Evolutionary conservation across 1,140 invertebrate species (phyloP).

Genomic region (Coptotermes formosanus): DNA sequence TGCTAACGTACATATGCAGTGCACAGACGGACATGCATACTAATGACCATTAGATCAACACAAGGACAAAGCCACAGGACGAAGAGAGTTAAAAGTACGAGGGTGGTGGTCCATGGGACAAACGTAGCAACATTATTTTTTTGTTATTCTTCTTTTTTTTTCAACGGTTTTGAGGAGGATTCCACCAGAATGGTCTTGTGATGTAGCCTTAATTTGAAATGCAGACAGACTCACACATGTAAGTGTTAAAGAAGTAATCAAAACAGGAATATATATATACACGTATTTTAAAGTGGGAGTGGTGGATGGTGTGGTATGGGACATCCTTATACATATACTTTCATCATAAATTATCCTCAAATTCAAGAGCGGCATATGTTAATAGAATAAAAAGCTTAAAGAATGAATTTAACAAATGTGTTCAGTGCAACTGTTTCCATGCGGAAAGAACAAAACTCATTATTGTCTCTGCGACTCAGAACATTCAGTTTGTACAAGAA

Average conservation of each 20-base stretch:
- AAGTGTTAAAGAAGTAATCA: constrained; percentile 16
- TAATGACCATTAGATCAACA: constrained; percentile 16
- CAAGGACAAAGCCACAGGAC: background rate
- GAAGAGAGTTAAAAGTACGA: background rate
- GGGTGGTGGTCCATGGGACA: background rate
- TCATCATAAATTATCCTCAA: background rate
- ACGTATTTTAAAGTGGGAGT: background rate
- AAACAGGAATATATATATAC: background rate
- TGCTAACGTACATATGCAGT: constrained; percentile 3
- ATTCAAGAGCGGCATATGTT: background rate
- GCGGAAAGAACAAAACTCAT: too few relatives aligned
- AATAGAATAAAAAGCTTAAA: background rate
- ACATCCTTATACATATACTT: background rate
- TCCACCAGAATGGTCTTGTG: background rate
- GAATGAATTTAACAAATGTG: too few relatives aligned
- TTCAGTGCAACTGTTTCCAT: too few relatives aligned
- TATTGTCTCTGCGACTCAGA: too few relatives aligned
- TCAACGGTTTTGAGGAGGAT: background rate
- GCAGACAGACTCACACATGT: background rate
- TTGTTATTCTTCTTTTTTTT: background rate
- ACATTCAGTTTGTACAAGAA: too few relatives aligned
- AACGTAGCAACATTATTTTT: background rate
- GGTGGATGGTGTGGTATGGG: background rate
- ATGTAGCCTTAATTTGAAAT: constrained; percentile 4
- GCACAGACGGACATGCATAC: background rate